Percentiles rank a stretch among this genome's conserved stretches.
Conservation (phyloP, 2,113 vertebrate species). For the Cephalopholis sonnerati region DNA sequence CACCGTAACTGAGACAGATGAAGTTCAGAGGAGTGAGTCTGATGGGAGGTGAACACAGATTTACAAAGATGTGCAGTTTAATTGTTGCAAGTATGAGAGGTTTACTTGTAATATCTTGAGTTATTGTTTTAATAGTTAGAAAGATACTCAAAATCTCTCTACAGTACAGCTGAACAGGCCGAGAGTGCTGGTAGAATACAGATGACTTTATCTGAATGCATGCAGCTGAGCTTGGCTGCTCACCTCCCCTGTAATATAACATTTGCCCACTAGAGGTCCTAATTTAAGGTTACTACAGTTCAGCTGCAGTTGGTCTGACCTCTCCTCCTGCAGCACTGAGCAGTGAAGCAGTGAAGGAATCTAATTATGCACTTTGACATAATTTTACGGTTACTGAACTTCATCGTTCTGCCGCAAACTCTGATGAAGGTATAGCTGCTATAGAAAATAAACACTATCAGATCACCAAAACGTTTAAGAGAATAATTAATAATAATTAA, state of each 20-base stretch:
- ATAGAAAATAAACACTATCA: too few relatives aligned
- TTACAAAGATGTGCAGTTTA: neutral
- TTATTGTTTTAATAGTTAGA: neutral
- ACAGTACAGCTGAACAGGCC: neutral
- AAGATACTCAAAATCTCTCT: neutral
- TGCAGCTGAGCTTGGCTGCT: neutral
- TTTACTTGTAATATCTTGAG: neutral
- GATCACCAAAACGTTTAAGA: too few relatives aligned
- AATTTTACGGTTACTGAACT: neutral
- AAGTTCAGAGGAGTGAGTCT: neutral
- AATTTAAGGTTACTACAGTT: neutral
- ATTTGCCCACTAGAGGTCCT: constrained; percentile 58
- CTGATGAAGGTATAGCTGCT: too few relatives aligned
- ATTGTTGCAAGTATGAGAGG: too few relatives aligned
- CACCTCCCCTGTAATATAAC: neutral
- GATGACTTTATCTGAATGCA: neutral
- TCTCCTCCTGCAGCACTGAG: neutral
- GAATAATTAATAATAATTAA: too few relatives aligned
- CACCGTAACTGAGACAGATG: neutral
- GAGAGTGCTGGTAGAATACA: neutral
- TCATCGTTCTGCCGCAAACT: neutral
- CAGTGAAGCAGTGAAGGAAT: neutral
- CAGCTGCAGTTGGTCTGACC: neutral
- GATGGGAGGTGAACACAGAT: neutral
- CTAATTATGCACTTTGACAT: neutral